Evolutionary conservation across 2,113 vertebrate genomes (phyloP), one percentile per base, ranked within the genome.

Genomic region (Actenoides hombroni): DNA sequence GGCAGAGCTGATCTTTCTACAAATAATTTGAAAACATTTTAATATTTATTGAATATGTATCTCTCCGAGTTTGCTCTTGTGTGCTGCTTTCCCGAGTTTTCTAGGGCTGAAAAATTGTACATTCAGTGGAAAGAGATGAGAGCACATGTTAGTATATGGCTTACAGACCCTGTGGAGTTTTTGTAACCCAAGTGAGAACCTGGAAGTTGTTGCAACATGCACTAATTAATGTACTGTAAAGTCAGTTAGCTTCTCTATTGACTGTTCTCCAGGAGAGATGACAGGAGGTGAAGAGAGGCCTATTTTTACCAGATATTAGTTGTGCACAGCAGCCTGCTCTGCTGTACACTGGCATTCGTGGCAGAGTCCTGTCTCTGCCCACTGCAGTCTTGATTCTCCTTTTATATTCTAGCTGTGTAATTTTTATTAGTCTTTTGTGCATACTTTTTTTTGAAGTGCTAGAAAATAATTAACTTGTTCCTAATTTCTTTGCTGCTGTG

Each of bases 391-490:
- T 60, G 24, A 48, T 63, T 86, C 70, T 88, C 19, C 42, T 83
- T 51, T 73, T 76, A 33, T 69, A 69, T 78, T 84, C 91, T 91
- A 68, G 17, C 57, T 56, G 42, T 24, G 54, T 77, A 42, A 77
- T 83, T 93, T 92, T 68, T 81, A 86, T 71, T 89, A 61, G 78
- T 60, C 81, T 96, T 94, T 92, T 80, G 82, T 88, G 67, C 67
- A 44, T 40, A 11, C 56, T 87, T 91, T 57, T 73, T 48, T 87
- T 68, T n/a, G 76, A 71, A 83, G n/a, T 64, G 54, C 80, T 89
- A 37, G 40, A 70, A 88, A 92, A 91, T 89, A 94, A 94, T 94
- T 86, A 95, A 94, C 79, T 53, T 76, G 54, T 90, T 94, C 53
- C 40, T 90, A 61, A 78, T 90, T 77, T 68, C 2, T 3, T 67